Conservation (phyloP, 1,140 invertebrate species). For the Rhopalosiphum padi region DNA sequence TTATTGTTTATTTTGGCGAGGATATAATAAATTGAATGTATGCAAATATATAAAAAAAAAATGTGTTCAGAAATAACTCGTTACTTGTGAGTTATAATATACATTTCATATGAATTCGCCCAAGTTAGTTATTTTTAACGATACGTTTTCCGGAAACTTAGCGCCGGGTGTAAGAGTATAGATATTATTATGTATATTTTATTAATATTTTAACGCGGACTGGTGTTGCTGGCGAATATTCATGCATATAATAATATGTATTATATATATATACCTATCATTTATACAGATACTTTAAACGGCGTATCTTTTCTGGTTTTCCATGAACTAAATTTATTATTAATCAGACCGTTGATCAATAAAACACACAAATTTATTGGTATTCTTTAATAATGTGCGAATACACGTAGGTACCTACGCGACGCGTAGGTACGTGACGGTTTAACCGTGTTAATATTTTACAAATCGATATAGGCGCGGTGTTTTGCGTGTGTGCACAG, state of each 20-base stretch:
- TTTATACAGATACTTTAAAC: background rate
- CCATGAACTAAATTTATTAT: background rate
- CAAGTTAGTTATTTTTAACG: background rate
- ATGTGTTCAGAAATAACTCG: background rate
- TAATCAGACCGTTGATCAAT: background rate
- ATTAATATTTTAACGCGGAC: background rate
- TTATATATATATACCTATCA: background rate
- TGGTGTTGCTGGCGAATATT: background rate
- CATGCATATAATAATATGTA: background rate
- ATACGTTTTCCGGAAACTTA: background rate
- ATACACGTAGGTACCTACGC: background rate
- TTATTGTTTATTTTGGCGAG: background rate
- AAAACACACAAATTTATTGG: slow-evolving; percentile 5
- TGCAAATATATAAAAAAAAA: background rate
- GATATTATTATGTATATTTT: background rate
- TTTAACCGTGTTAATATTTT: slow-evolving; percentile 1
- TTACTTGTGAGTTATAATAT: background rate
- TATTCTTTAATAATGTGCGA: slow-evolving; percentile 9
- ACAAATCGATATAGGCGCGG: background rate
- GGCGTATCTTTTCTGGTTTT: background rate
- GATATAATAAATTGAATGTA: background rate
- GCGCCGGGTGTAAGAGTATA: background rate
- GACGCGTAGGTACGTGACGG: background rate
- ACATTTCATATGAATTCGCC: background rate
- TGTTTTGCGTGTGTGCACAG: background rate